Base-by-base conservation (phyloP, 1,140 invertebrate genomes). In the Belonocnema kinseyi region DNA sequence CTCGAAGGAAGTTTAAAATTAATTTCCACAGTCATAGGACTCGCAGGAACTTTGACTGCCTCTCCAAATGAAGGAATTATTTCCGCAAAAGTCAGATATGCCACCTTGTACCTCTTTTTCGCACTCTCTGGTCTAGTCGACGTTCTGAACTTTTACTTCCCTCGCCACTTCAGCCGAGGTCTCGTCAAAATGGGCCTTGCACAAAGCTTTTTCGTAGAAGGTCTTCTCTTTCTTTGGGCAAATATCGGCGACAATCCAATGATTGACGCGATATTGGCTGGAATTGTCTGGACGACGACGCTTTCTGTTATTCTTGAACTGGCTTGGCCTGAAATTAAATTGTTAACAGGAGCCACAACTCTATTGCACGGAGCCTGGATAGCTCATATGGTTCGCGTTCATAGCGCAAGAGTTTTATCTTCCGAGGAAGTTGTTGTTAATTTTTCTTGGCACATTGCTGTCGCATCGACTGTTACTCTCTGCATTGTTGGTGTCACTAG, bases 21-120 rank as follows among this genome's bases (percentile, higher is more conserved):
- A 16, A 83, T 90, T 52, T 86, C 86, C 10, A 88, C 88, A 11
- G 86, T 84, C 0, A 52, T 89, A 53, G 88, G 88, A 19, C 74
- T 90, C 14, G 73, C 80, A 21, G 85, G 86, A 54, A 89, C 87
- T 3, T 77, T 90, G 46, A 82, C 78, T 50, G 85, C 83, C 21
- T 61, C 86, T 14, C 79, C 84, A 40, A 82, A 87, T 70, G 77
- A 74, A 56, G 84, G 79, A 13, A 82, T 75, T 17, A 84, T 85
- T 0, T 88, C 86, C 11, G 87, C 82, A 11, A 89, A 91, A 84
- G 89, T 92, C 51, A 84, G 90, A 7, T 85, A 90, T 72, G 89
- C 90, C 4, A 91, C 91, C 10, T 88, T 91, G 26, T 92, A 92
- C 77, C 80, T 91, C 0, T 92, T 92, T 40, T 92, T 92, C 74